Conservation (phyloP, 2,888 invertebrate species). For the Caprella mutica region DNA sequence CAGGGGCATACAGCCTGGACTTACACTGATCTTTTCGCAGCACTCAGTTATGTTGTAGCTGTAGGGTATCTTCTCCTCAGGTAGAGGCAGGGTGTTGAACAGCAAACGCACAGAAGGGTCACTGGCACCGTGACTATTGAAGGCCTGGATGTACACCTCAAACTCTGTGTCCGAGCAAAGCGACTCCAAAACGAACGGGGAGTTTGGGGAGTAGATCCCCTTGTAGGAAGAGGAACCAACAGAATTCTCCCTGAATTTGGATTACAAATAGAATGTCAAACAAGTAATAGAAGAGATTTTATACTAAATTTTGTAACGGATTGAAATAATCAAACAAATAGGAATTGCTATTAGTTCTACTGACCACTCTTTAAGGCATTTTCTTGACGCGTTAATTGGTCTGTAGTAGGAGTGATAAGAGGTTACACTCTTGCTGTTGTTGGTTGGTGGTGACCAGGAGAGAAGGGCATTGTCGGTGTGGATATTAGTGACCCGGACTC, state of each 20-base stretch:
- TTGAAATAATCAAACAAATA: too few species aligned
- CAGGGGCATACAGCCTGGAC: constrained; percentile 57
- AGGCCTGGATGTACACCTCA: constrained; percentile 66
- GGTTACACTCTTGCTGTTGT: constrained; percentile 58
- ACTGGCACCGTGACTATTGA: constrained; percentile 66
- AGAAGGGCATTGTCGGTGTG: constrained; percentile 64
- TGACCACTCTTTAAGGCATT: constrained; percentile 19
- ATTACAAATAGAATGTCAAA: too few species aligned
- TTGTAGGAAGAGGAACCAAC: constrained; percentile 13
- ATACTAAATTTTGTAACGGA: too few species aligned
- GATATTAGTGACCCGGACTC: constrained; percentile 55
- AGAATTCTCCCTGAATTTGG: constrained; percentile 3
- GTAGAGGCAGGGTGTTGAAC: constrained; percentile 50
- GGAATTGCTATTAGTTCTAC: neutral
- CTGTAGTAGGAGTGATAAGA: constrained; percentile 53
- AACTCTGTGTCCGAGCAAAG: constrained; percentile 62
- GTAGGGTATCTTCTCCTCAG: constrained; percentile 9
- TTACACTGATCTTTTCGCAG: constrained; percentile 58
- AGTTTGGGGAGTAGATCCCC: constrained; percentile 16
- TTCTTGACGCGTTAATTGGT: constrained; percentile 41
- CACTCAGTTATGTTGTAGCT: constrained; percentile 67
- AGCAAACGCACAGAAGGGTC: constrained; percentile 62
- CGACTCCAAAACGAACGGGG: constrained; percentile 63
- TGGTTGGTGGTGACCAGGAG: constrained; percentile 63
- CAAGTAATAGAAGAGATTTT: too few species aligned